Percentiles rank a stretch among this genome's conserved stretches.
Evolutionary conservation across 2,113 vertebrate species (phyloP).

Genomic region (Pandion haliaetus): DNA sequence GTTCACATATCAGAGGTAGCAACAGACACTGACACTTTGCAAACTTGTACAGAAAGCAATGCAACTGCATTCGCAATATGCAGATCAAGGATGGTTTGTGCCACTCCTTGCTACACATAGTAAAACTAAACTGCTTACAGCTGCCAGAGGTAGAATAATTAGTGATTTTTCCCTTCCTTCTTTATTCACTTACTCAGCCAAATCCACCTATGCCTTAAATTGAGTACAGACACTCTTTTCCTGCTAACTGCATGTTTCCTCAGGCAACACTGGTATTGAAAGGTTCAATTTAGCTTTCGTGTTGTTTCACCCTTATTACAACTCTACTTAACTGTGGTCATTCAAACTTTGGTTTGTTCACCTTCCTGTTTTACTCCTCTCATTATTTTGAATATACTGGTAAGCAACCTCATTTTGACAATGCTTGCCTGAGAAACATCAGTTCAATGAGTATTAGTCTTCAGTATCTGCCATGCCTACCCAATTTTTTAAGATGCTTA

Average conservation of each 20-base stretch:
- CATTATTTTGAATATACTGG: neutral
- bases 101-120: neutral
- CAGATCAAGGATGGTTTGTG: neutral
- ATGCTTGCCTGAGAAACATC: neutral
- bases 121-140: neutral
- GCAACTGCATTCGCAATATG: neutral
- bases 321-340: neutral
- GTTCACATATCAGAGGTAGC: accelerated
- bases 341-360: neutral
- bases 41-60: neutral
- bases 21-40: neutral
- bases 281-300: neutral
- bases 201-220: neutral
- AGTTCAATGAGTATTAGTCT: neutral
- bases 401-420: neutral
- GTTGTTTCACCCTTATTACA: neutral
- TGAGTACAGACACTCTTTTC: neutral
- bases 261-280: neutral
- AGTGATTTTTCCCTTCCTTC: neutral
- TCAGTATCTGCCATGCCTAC: neutral
- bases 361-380: neutral
- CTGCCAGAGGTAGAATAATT: neutral
- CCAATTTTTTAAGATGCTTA: neutral
- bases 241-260: neutral
- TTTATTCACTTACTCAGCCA: neutral